Evolutionary conservation across 2,888 invertebrate genomes (phyloP), one percentile per base, ranked within the genome.

Genomic region (Ceraclea dissimilis): DNA sequence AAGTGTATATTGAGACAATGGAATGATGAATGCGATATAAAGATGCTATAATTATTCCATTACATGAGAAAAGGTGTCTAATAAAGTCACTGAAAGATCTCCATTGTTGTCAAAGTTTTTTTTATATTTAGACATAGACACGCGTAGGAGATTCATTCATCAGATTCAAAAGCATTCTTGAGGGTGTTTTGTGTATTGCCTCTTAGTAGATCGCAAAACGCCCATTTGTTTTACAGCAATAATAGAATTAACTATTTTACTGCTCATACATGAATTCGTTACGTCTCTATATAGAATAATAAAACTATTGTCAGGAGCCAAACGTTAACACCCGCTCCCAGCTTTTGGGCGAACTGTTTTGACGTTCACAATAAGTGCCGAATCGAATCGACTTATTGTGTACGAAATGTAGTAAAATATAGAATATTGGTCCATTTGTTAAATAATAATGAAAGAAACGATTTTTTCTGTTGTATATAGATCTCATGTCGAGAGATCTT

Each of bases 291-390:
- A 52, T 33, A 33, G 50, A 47, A 57, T 50, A 53, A 57, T 49
- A 34, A 21, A 17, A n/a, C 33, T 46, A 47, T 57, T 57, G 57
- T 57, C 47, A n/a, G 34, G 51, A 46, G 47, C 18, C 51, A 18
- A 46, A 34, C 52, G 50, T 57, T 59, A 54, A 61, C 61, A 59
- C 58, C 57, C 52, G 57, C 47, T 51, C 49, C 22, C 39, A 26
- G 49, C 33, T 54, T 49, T 43, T 44, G 61, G 61, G 59, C 57
- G 59, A 54, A 51, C 61, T 61, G 61, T 61, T 61, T 61, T 61
- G 61, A 61, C 61, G 59, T 59, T 52, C 52, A 61, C 61, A 61
- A 61, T 59, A 56, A 61, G 61, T 58, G 59, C 61, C 61, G 59
- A 55, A 56, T 61, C 61, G 59, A 61, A 61, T 61, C 57, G 53